Evolutionary conservation across 2,113 vertebrate genomes (phyloP).

Genomic region (Oryzias curvinotus): DNA sequence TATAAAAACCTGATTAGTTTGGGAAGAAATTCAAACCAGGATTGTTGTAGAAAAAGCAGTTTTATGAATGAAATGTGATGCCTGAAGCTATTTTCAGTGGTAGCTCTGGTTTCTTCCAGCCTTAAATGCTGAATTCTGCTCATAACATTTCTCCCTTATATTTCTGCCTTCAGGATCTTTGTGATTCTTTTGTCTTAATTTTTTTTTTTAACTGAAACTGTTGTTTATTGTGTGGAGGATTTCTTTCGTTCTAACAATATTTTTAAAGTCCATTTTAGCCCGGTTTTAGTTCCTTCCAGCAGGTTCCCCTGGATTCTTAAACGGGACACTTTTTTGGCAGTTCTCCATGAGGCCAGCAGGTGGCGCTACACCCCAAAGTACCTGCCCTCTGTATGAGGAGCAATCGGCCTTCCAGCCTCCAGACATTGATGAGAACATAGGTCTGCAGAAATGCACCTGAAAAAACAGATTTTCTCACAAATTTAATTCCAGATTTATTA

Average conservation of each 20-base stretch:
- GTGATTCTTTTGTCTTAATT: not conserved
- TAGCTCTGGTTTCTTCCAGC: constrained; percentile 35
- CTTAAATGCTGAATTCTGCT: no score
- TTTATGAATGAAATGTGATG: constrained; percentile 27
- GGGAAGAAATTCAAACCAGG: no score
- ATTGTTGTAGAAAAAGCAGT: no score
- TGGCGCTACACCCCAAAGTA: constrained; percentile 67
- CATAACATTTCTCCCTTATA: no score
- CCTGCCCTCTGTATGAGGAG: not conserved
- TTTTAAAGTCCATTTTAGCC: not conserved
- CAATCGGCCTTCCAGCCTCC: not conserved
- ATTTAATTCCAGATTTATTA: no score
- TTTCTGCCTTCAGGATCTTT: not conserved
- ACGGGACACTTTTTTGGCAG: constrained; percentile 37
- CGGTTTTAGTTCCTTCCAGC: not conserved
- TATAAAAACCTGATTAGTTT: no score
- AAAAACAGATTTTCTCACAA: no score
- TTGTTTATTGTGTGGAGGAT: not conserved
- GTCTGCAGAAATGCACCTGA: not conserved
- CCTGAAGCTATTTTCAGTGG: constrained; percentile 49
- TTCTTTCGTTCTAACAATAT: not conserved
- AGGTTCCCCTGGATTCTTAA: not conserved
- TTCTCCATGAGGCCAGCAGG: constrained; percentile 73
- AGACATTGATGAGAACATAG: not conserved
- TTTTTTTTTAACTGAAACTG: not conserved